A percentile compares a stretch with the other conserved stretches of the same genome.
phyloP scores from a whole-genome alignment of 2,888 invertebrate species.

The Xiphydria camelus region DNA sequence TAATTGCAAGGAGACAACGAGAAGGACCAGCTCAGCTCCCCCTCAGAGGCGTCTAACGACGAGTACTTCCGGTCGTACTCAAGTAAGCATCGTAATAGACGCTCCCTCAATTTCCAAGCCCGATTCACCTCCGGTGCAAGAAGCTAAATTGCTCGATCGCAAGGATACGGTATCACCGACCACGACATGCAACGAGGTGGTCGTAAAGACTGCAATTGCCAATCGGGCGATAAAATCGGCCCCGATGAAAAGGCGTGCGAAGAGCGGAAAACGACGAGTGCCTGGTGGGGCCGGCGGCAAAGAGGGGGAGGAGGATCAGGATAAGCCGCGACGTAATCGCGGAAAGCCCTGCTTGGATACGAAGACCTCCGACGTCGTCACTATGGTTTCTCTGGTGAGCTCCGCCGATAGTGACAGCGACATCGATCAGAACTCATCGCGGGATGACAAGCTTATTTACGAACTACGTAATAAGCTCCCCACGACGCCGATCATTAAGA shows the following conservation, averaged over 20 bases:
- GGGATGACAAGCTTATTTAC: slow-evolving; percentile 49
- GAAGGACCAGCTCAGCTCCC: slow-evolving; percentile 46
- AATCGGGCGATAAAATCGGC: slow-evolving; percentile 45
- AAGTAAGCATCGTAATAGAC: slow-evolving; percentile 46
- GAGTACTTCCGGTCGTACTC: slow-evolving; percentile 25
- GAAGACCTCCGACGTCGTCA: slow-evolving; percentile 59
- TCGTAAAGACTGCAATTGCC: slow-evolving; percentile 18
- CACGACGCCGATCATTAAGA: slow-evolving; percentile 52
- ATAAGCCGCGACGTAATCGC: slow-evolving; percentile 16
- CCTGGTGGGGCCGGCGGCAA: slow-evolving; percentile 22
- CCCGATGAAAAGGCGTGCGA: slow-evolving; percentile 44
- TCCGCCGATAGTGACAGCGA: slow-evolving; percentile 70
- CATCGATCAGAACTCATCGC: slow-evolving; percentile 40
- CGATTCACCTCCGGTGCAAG: slow-evolving; percentile 2
- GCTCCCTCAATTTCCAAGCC: slow-evolving; percentile 23
- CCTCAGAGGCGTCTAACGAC: slow-evolving; percentile 34
- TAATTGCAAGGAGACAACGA: slow-evolving; percentile 10
- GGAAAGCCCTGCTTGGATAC: slow-evolving; percentile 24
- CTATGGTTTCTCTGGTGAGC: slow-evolving; percentile 70
- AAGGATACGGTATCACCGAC: slow-evolving; percentile 15
- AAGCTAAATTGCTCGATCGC: slow-evolving; percentile 11
- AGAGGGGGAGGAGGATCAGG: slow-evolving; percentile 24
- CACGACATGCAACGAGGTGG: slow-evolving; percentile 12
- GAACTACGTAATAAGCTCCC: slow-evolving; percentile 50
- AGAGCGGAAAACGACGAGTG: slow-evolving; percentile 39